Evolutionary conservation across 2,113 vertebrate genomes (phyloP), one percentile per base, ranked within the genome.

Genomic region (Eidolon helvum): DNA sequence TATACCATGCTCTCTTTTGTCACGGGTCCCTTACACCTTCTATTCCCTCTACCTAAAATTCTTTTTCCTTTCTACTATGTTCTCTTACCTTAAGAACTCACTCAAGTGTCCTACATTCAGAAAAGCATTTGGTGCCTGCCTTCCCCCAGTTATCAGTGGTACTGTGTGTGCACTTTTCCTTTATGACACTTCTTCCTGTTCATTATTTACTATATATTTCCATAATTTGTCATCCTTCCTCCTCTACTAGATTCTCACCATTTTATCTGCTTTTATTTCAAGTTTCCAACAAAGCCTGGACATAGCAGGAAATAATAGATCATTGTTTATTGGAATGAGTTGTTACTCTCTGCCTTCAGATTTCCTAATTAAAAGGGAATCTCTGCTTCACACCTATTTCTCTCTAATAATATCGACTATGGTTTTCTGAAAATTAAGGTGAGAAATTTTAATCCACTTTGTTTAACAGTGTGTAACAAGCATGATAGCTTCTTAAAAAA

Each of bases 381-480:
- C n/a, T 38, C 69, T 87, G 65, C 50, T n/a, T 83, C 19, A 35
- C 4, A 40, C 28, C 8, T 84, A 57, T 28, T 88, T 89, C 33
- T 50, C 30, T 83, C 80, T 85, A 66, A 35, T 75, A n/a, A 65
- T 30, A 55, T 65, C 86, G 40, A 82, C 78, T 77, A 40, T 38
- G 26, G n/a, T 84, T 96, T 95, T 92, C 72, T 69, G 22, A 92
- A 96, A 96, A 92, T 75, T n/a, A 96, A 89, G 28, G 19, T 92
- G 50, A 92, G 28, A 96, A 95, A 21, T 63, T 96, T 48, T 65
- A 92, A 77, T 28, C 21, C 10, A 28, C 33, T 87, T 85, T 66
- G 33, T 79, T 96, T 78, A 95, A 86, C 38, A 92, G 48, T 90
- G 3, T 68, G 15, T 40, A 95, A 86, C 10, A 86, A 61, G 8